phyloP scores from a whole-genome alignment of 2,797 vertebrate genomes.

The Gallirallus australis region DNA sequence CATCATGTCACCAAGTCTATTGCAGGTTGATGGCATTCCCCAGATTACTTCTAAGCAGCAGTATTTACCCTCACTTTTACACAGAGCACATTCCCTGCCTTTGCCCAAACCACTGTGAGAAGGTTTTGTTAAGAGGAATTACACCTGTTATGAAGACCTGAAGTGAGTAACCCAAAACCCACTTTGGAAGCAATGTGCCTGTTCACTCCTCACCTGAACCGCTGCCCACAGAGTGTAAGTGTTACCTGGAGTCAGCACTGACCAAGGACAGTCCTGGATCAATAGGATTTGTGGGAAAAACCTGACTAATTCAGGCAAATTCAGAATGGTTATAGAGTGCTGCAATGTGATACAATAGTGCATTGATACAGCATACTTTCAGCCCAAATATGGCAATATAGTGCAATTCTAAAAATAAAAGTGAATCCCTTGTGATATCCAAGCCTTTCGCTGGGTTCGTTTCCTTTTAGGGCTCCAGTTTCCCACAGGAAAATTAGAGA shows the following conservation, averaged over 20 bases:
- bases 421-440: conserved; percentile 81
- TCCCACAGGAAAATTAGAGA: conserved; percentile 87
- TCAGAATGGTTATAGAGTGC: not conserved
- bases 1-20: not conserved
- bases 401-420: conserved; percentile 84
- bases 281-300: not conserved
- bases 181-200: not conserved
- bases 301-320: not conserved
- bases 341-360: conserved; percentile 70
- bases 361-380: conserved; percentile 72
- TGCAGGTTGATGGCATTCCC: not conserved
- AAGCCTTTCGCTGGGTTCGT: conserved; percentile 77
- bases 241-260: not conserved
- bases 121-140: not conserved
- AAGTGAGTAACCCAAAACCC: not conserved
- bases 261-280: not conserved
- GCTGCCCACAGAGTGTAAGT: not conserved
- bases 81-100: not conserved
- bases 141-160: not conserved
- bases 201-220: not conserved
- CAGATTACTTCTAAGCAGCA: not conserved
- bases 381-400: conserved; percentile 85
- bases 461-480: conserved; percentile 87
- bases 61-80: not conserved
- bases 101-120: not conserved